Evolutionary conservation across 2,113 vertebrate genomes (phyloP).

Genomic region (Glaucidium brasilianum): DNA sequence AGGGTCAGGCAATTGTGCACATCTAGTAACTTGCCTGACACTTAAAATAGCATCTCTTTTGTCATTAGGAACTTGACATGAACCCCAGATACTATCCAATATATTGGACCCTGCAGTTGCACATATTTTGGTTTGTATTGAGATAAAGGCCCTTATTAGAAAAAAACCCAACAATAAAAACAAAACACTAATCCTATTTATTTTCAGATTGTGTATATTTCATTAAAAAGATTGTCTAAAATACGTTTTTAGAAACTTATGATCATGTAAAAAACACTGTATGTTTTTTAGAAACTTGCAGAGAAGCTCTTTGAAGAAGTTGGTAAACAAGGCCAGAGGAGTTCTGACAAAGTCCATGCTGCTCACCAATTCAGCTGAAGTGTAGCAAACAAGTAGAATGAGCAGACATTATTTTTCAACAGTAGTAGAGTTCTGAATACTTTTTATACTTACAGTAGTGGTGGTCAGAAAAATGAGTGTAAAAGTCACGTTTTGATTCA

Average conservation of each 20-base stretch:
- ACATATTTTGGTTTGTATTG: accelerated
- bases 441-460: neutral
- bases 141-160: neutral
- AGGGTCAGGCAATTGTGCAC: neutral
- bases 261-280: neutral
- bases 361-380: accelerated
- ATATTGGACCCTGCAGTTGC: neutral
- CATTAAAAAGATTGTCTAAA: neutral
- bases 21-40: neutral
- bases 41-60: neutral
- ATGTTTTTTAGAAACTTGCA: neutral
- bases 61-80: neutral
- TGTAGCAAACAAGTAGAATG: accelerated
- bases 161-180: neutral
- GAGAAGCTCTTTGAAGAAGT: neutral
- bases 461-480: neutral
- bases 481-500: neutral
- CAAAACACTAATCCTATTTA: neutral
- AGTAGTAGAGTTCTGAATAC: neutral
- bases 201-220: neutral
- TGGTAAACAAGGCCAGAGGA: neutral
- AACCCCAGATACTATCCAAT: neutral
- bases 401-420: neutral
- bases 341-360: neutral
- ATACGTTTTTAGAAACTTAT: neutral